phyloP scores from a whole-genome alignment of 2,888 invertebrate species.

The Plagodis dolabraria region DNA sequence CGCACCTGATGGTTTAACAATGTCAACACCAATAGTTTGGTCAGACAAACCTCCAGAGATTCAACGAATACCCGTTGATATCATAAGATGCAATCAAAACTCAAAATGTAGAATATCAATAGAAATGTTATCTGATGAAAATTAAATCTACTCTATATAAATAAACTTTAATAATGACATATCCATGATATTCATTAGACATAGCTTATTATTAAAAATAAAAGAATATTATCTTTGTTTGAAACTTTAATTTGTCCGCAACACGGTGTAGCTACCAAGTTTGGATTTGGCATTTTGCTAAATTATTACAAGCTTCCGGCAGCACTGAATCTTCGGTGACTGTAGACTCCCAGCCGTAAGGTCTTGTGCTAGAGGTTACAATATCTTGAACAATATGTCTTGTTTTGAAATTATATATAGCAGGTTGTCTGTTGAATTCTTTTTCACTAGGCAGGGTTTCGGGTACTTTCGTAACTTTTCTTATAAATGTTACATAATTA shows the following conservation, averaged over 20 bases:
- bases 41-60: too few species aligned
- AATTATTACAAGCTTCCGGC: conserved; percentile 14
- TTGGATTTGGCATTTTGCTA: conserved; percentile 24
- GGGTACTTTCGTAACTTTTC: not conserved
- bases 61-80: too few species aligned
- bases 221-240: too few species aligned
- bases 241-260: too few species aligned
- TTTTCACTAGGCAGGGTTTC: not conserved
- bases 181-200: too few species aligned
- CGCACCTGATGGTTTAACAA: too few species aligned
- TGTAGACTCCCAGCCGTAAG: conserved; percentile 12
- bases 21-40: too few species aligned
- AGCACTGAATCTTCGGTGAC: not conserved
- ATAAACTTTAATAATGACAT: too few species aligned
- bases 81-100: too few species aligned
- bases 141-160: too few species aligned
- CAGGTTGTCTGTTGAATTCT: not conserved
- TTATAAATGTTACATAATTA: not conserved
- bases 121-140: not conserved
- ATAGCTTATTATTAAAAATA: too few species aligned
- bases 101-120: not conserved
- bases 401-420: not conserved
- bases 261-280: not conserved
- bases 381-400: conserved; percentile 1
- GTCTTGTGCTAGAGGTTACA: conserved; percentile 20